A percentile compares a stretch with the other conserved stretches of the same genome.
phyloP scores from a whole-genome alignment of 2,797 vertebrate genomes.

The Chiroxiphia lanceolata region DNA sequence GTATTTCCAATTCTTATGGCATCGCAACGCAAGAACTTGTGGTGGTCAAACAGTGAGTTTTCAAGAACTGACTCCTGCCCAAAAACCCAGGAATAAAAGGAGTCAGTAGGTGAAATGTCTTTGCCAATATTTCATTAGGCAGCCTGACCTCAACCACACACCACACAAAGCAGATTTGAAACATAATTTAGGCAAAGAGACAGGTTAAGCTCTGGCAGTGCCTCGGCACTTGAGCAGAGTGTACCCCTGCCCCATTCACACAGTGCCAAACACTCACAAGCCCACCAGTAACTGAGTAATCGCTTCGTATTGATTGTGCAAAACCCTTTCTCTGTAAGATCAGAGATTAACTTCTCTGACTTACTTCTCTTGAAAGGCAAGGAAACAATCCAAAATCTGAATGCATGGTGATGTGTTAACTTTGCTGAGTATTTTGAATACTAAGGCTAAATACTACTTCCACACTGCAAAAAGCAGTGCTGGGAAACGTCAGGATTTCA shows the following conservation, averaged over 20 bases:
- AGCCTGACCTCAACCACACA: not conserved
- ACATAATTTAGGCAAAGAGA: not conserved
- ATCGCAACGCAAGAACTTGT: not conserved
- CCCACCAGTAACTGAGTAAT: not conserved
- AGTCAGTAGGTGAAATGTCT: not conserved
- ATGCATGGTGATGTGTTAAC: not conserved
- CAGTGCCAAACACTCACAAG: not conserved
- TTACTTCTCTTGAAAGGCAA: not conserved
- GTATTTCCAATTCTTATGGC: not conserved
- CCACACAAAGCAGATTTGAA: not conserved
- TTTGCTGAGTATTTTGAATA: not conserved
- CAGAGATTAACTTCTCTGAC: not conserved
- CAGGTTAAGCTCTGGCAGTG: not conserved
- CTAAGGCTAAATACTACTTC: not conserved
- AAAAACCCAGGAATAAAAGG: not conserved
- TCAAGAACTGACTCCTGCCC: not conserved
- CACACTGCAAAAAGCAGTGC: not conserved
- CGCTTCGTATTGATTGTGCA: not conserved
- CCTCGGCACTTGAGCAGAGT: not conserved
- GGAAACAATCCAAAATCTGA: not conserved
- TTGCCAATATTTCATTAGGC: not conserved
- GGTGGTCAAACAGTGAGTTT: not conserved
- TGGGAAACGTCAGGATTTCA: not conserved
- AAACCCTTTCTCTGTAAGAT: not conserved
- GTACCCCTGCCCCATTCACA: not conserved